phyloP scores from a whole-genome alignment of 2,113 vertebrate species.

The Podarcis cretensis region DNA sequence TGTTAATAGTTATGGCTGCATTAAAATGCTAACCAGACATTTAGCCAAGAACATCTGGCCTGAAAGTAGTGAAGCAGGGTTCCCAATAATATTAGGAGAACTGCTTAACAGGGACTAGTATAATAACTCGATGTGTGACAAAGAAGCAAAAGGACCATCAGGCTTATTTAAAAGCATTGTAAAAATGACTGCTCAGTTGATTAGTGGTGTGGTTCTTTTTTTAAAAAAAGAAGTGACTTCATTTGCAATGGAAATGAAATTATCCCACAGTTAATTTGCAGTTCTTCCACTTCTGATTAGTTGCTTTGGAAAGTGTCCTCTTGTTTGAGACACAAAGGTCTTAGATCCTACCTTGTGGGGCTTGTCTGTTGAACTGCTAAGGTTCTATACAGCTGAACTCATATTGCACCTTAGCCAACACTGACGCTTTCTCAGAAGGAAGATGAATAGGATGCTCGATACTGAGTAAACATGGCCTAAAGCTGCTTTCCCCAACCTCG shows the following conservation, averaged over 20 bases:
- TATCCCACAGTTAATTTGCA: constrained; percentile 26
- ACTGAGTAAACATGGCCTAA: too few species aligned
- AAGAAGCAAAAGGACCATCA: neutral
- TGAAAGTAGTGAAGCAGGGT: neutral
- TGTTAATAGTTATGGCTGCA: neutral
- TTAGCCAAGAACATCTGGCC: neutral
- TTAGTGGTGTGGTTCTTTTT: constrained; percentile 28
- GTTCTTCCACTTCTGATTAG: constrained; percentile 50
- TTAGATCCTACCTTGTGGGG: neutral
- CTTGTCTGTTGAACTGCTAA: neutral
- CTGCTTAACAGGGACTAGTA: neutral
- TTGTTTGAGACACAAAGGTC: constrained; percentile 27
- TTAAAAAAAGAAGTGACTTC: neutral
- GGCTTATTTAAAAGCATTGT: neutral
- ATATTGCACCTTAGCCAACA: neutral
- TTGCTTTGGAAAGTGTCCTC: neutral
- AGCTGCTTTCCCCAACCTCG: too few species aligned
- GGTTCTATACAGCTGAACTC: neutral
- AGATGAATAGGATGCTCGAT: neutral
- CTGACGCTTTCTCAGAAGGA: neutral
- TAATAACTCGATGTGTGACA: constrained; percentile 42
- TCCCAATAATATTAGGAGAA: rapidly evolving
- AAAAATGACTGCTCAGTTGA: constrained; percentile 41
- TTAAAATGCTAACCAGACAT: constrained; percentile 8
- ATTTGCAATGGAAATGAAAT: constrained; percentile 77